Evolutionary conservation across 2,797 vertebrate genomes (phyloP).

Genomic region (Acanthiza pusilla): DNA sequence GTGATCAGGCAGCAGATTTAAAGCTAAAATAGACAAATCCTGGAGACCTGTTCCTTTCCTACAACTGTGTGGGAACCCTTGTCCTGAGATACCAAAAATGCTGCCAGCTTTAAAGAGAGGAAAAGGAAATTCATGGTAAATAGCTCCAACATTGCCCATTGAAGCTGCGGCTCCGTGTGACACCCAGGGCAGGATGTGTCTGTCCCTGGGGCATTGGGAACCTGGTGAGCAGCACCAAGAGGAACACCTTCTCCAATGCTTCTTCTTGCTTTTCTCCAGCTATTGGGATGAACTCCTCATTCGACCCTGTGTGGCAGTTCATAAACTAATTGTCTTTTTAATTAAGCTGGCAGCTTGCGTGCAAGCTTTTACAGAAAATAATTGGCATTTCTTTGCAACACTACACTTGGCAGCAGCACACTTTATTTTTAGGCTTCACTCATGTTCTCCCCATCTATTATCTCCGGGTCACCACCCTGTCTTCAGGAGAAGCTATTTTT

Average conservation of each 20-base stretch:
- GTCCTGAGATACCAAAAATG: not conserved
- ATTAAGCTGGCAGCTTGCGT: not conserved
- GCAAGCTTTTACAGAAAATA: not conserved
- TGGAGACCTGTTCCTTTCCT: not conserved
- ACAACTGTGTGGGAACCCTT: not conserved
- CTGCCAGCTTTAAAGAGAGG: not conserved
- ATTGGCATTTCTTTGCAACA: not conserved
- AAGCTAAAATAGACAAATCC: not conserved
- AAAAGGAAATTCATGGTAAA: not conserved
- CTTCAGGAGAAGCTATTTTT: not conserved
- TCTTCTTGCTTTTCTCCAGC: not conserved
- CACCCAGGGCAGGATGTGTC: not conserved
- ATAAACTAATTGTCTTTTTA: not conserved
- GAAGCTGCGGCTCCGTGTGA: not conserved
- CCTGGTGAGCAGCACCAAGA: not conserved
- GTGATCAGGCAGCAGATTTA: not conserved
- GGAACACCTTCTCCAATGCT: not conserved
- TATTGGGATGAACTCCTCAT: not conserved
- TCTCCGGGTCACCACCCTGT: not conserved
- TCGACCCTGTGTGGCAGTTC: not conserved
- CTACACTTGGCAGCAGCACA: not conserved
- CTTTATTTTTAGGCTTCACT: not conserved
- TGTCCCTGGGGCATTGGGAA: not conserved
- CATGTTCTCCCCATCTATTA: not conserved
- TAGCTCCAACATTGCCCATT: not conserved